These are phyloP conservation scores for Heterotilapia buettikoferi DNA, from an alignment of 2,113 vertebrate genomes.

Conservation along the genomic window DNA sequence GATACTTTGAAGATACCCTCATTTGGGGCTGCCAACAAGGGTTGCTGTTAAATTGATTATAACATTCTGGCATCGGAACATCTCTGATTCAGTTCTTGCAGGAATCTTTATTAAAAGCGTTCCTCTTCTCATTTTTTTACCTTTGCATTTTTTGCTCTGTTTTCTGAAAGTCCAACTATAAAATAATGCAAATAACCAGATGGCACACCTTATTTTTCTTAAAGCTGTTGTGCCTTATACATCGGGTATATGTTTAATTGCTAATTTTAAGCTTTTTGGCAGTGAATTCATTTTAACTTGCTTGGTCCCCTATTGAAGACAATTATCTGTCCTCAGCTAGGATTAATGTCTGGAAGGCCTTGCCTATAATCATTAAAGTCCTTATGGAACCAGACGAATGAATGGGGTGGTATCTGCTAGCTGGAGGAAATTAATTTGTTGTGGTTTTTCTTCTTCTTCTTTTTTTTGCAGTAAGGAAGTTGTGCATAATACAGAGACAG, in stretches of 20 bases:
- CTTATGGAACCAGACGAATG: conserved; percentile 34
- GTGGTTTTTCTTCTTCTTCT: background rate
- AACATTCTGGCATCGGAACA: background rate
- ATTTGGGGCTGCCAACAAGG: background rate
- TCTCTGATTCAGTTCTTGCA: background rate
- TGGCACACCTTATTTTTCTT: background rate
- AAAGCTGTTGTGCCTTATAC: background rate
- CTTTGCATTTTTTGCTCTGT: background rate
- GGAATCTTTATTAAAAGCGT: background rate
- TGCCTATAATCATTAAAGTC: conserved; percentile 36
- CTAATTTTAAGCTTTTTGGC: conserved; percentile 1
- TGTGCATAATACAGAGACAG: background rate
- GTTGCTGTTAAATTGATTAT: background rate
- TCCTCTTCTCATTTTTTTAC: background rate
- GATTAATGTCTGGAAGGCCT: conserved; percentile 43
- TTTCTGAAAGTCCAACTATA: background rate
- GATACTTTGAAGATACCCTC: background rate
- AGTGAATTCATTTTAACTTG: conserved; percentile 9
- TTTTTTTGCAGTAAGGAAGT: conserved; percentile 1
- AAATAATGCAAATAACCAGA: background rate
- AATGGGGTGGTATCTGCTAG: conserved; percentile 6
- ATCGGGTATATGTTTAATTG: background rate
- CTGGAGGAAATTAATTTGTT: conserved; percentile 42
- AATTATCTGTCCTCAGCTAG: conserved; percentile 43
- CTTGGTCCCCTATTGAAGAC: conserved; percentile 13